Conservation (phyloP, 64 coral and sea anemone genomes). For the Actinia tenebrosa region DNA sequence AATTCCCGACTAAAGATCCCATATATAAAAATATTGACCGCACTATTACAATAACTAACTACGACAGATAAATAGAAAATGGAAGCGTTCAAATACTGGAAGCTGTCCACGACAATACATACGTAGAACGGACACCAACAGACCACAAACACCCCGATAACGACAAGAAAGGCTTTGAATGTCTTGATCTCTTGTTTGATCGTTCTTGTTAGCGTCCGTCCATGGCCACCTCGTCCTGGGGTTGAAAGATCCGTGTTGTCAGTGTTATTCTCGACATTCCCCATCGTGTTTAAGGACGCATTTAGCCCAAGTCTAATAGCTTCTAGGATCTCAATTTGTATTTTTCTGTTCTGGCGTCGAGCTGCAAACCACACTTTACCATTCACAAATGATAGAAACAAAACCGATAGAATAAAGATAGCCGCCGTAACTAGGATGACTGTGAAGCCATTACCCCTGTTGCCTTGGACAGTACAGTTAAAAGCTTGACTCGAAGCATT, state of each 20-base stretch:
- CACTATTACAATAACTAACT: constrained; percentile 59
- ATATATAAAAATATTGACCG: constrained; percentile 64
- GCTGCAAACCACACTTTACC: constrained; percentile 27
- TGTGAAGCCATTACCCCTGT: not conserved
- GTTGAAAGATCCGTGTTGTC: not conserved
- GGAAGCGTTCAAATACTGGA: not conserved
- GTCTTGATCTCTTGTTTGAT: constrained; percentile 57
- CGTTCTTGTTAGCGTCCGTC: not conserved
- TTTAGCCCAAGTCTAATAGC: not conserved
- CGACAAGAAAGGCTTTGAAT: constrained; percentile 56
- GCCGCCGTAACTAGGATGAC: not conserved
- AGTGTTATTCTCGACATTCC: not conserved
- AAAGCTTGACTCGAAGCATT: not conserved
- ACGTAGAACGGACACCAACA: constrained; percentile 56
- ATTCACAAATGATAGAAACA: constrained; percentile 39
- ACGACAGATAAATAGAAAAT: constrained; percentile 37
- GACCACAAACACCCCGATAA: constrained; percentile 40
- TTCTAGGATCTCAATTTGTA: not conserved
- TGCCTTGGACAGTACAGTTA: not conserved
- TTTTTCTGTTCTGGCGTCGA: constrained; percentile 10
- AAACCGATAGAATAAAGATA: constrained; percentile 12
- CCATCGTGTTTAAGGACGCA: not conserved
- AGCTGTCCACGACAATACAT: constrained; percentile 23
- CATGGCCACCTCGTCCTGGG: not conserved
- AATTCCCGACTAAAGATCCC: constrained; percentile 49